Percentiles rank a stretch among this genome's conserved stretches.
These are phyloP conservation scores for Aphodius sticticus DNA, from an alignment of 2,888 invertebrate species.

Conservation along the genomic window DNA sequence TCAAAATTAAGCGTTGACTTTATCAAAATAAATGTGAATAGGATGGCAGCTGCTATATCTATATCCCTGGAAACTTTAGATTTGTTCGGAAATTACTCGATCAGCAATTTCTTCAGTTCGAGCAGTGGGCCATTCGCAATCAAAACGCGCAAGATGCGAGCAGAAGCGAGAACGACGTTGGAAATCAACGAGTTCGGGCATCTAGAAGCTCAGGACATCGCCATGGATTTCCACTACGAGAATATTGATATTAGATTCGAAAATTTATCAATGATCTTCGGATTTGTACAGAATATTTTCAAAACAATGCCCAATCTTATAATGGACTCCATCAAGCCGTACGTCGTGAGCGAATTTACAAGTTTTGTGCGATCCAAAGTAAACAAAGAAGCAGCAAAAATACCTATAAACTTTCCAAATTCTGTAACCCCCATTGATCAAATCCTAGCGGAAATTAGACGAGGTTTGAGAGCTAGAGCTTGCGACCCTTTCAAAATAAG, in stretches of 20 bases:
- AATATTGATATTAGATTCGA: constrained; percentile 83
- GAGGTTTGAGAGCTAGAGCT: constrained; percentile 69
- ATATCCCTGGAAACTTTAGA: constrained; percentile 75
- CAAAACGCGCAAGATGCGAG: constrained; percentile 73
- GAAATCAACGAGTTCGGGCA: constrained; percentile 78
- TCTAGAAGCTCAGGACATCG: constrained; percentile 78
- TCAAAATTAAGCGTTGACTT: constrained; percentile 80
- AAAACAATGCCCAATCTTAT: constrained; percentile 85
- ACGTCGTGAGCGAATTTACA: constrained; percentile 80
- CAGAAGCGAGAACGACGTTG: constrained; percentile 73
- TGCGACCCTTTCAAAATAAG: constrained; percentile 80
- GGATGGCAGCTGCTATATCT: constrained; percentile 78
- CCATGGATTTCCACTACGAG: constrained; percentile 79
- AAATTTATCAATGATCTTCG: constrained; percentile 80
- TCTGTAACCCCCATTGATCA: constrained; percentile 88
- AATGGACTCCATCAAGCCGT: constrained; percentile 88
- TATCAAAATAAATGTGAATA: constrained; percentile 75
- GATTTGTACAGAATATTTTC: constrained; percentile 69
- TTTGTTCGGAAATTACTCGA: constrained; percentile 79
- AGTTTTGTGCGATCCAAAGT: constrained; percentile 76
- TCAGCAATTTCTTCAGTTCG: constrained; percentile 72
- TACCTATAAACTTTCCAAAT: constrained; percentile 81
- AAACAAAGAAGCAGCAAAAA: constrained; percentile 66
- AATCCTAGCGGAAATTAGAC: constrained; percentile 77
- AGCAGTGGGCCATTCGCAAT: constrained; percentile 82